phyloP scores from a whole-genome alignment of 2,113 vertebrate species.

The Garra rufa region DNA sequence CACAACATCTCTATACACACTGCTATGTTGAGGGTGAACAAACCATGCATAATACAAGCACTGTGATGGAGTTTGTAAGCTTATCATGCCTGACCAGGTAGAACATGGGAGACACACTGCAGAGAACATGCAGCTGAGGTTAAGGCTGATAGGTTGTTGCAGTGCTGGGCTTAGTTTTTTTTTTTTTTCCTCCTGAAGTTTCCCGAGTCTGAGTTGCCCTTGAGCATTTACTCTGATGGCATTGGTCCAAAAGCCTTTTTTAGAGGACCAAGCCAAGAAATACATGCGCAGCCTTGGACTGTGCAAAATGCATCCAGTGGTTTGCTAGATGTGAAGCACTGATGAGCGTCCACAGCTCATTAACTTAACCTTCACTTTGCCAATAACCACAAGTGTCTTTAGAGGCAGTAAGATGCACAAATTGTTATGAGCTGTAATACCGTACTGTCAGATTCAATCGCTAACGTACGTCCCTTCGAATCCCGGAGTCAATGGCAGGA shows the following conservation, averaged over 20 bases:
- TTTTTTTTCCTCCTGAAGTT: slow-evolving; percentile 3
- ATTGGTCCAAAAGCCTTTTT: slow-evolving; percentile 20
- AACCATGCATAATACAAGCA: slow-evolving; percentile 25
- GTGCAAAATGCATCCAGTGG: neutral
- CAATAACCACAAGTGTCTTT: slow-evolving; percentile 34
- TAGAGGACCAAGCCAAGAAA: slow-evolving; percentile 34
- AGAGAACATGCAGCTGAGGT: slow-evolving; percentile 7
- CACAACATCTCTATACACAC: neutral
- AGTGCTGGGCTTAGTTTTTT: neutral
- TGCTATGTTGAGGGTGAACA: neutral
- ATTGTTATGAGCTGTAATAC: slow-evolving; percentile 21
- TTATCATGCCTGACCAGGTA: slow-evolving; percentile 45
- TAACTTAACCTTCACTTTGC: slow-evolving; percentile 26
- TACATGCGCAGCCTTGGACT: slow-evolving; percentile 1
- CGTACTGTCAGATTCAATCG: slow-evolving; percentile 33
- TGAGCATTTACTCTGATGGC: slow-evolving; percentile 32
- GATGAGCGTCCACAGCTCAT: slow-evolving; percentile 31
- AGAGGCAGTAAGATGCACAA: slow-evolving; percentile 29
- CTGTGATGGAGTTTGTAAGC: slow-evolving; percentile 32
- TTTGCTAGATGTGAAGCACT: neutral
- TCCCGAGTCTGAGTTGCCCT: neutral
- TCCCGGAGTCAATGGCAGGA: slow-evolving; percentile 18
- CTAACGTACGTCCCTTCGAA: slow-evolving; percentile 14
- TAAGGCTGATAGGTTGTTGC: slow-evolving; percentile 9
- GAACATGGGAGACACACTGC: slow-evolving; percentile 20